Evolutionary conservation across 2,888 invertebrate genomes (phyloP), one percentile per base, ranked within the genome.

Genomic region (Acleris literana): DNA sequence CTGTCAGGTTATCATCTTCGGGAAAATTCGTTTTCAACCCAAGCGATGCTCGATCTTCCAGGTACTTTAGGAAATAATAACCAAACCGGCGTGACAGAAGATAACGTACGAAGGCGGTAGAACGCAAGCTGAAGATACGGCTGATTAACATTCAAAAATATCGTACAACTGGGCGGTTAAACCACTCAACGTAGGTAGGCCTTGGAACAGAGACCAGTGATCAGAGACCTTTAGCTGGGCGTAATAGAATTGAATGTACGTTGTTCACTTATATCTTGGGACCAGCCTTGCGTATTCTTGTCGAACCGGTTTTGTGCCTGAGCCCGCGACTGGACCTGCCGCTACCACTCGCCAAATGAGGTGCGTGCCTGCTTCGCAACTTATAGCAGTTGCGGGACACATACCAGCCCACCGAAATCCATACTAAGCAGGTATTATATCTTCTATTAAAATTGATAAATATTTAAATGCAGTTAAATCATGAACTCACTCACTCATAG

Each of bases 271-370:
- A 68, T 66, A 46, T 52, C 56, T 66, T 52, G 57, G 60, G 43
- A 63, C 61, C 58, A 63, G 64, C 68, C 62, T 84, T 79, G 83
- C 76, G 84, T 83, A 84, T 89, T 90, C 90, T 90, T 82, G 92
- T 91, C 85, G 81, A 82, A 92, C 92, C 92, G 92, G 92, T 92
- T 91, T 77, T 76, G 72, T 74, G 85, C 74, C 81, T 80, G 85
- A 86, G 85, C 79, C 86, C 84, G 83, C 83, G 83, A 87, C 84
- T 87, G 90, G 89, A 89, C 88, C 87, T 88, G 90, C 69, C 63
- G 52, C 89, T 84, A 83, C 86, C 83, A 81, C 82, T 83, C 82
- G 86, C 89, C 86, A 88, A 90, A 88, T 87, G 89, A 86, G 84
- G 81, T 80, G 79, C 81, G 85, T 83, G 87, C 84, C 83, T 85